phyloP scores from a whole-genome alignment of 2,888 invertebrate genomes.

The Phytoseiulus persimilis region DNA sequence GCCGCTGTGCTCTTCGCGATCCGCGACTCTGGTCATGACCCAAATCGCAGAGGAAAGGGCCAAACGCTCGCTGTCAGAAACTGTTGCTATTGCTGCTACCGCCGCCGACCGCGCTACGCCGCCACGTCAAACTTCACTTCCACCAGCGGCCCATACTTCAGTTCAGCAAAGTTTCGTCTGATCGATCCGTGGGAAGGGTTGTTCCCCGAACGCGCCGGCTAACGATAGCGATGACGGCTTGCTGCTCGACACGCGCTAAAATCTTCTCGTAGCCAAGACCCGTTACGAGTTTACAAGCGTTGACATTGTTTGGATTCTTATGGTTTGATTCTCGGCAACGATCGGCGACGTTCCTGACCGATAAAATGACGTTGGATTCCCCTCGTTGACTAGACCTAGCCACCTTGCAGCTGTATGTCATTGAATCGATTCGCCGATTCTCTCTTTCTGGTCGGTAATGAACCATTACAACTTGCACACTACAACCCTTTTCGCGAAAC shows the following conservation, averaged over 20 bases:
- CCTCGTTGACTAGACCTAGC: background rate
- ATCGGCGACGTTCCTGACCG: background rate
- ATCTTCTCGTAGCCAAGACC: background rate
- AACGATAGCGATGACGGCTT: background rate
- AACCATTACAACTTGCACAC: background rate
- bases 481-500: background rate
- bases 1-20: background rate
- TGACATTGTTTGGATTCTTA: background rate
- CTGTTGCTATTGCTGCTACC: background rate
- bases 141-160: background rate
- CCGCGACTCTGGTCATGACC: slow-evolving; percentile 5
- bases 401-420: background rate
- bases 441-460: background rate
- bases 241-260: background rate
- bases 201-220: background rate
- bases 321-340: background rate
- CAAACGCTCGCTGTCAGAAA: background rate
- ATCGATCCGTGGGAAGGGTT: background rate
- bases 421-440: background rate
- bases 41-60: background rate
- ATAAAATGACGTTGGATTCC: background rate
- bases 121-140: background rate
- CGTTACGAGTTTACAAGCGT: background rate
- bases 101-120: background rate
- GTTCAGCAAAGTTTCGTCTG: background rate